Percentiles rank a stretch among this genome's conserved stretches.
phyloP scores from a whole-genome alignment of 53 echinoderm and acorn worm genomes.

The Henricia sp. region DNA sequence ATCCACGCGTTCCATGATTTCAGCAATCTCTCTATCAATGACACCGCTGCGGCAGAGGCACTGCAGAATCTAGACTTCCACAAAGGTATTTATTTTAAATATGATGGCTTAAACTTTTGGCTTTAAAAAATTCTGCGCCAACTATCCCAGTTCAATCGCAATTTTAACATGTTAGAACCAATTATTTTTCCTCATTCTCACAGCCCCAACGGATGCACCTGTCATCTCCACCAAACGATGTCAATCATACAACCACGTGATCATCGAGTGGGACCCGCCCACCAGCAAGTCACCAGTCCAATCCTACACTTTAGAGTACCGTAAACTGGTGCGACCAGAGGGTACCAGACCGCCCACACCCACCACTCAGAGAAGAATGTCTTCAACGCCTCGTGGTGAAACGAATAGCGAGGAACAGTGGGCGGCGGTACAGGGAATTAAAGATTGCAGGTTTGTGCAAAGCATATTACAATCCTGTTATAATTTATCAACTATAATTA shows the following conservation, averaged over 20 bases:
- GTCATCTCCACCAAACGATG: conserved; percentile 47
- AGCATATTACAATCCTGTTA: too few species aligned
- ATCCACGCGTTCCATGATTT: conserved; percentile 69
- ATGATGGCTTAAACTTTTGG: background rate
- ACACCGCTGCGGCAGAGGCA: conserved; percentile 50
- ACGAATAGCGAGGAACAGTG: conserved; percentile 48
- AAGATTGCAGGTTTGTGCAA: conserved; percentile 35
- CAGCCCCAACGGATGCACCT: conserved; percentile 79
- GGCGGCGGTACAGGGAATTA: conserved; percentile 59
- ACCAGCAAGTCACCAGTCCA: conserved; percentile 59
- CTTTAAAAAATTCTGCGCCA: background rate
- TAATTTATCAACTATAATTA: too few species aligned
- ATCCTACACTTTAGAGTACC: conserved; percentile 82
- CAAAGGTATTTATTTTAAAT: conserved; percentile 69
- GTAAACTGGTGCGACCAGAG: conserved; percentile 46
- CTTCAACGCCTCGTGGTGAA: conserved; percentile 1
- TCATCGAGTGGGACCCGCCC: conserved; percentile 77
- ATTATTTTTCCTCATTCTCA: background rate
- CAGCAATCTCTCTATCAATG: conserved; percentile 61
- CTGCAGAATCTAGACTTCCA: conserved; percentile 70
- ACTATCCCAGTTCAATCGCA: background rate
- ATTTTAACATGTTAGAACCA: background rate
- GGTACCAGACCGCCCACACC: conserved; percentile 20
- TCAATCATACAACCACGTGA: conserved; percentile 64
- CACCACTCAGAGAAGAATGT: conserved; percentile 11